Conservation (phyloP, 2,888 invertebrate species). For the Rhabditophanes sp. region DNA sequence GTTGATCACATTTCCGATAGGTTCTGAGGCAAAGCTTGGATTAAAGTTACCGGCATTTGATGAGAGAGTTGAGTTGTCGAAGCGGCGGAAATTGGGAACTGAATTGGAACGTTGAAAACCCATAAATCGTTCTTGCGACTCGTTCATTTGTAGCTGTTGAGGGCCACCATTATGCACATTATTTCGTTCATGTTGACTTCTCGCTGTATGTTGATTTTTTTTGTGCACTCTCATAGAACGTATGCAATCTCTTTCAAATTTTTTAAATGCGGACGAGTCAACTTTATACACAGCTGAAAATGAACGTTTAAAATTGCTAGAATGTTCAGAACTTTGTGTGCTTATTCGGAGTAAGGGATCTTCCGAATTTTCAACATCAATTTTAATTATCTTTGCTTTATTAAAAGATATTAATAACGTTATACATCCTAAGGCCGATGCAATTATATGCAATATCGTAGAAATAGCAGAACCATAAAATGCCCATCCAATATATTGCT, state of each 20-base stretch:
- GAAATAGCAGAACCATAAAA: slow-evolving; percentile 31
- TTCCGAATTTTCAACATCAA: slow-evolving; percentile 14
- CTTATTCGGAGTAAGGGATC: neutral
- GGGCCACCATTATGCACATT: too few species aligned
- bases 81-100: too few species aligned
- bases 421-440: slow-evolving; percentile 32
- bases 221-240: too few species aligned
- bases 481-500: slow-evolving; percentile 42
- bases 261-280: slow-evolving; percentile 30
- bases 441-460: slow-evolving; percentile 22
- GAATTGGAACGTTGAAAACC: too few species aligned
- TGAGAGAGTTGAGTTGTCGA: too few species aligned
- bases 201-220: too few species aligned
- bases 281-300: slow-evolving; percentile 25
- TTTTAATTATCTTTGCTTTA: slow-evolving; percentile 32
- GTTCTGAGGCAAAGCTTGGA: too few species aligned
- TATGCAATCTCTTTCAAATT: slow-evolving; percentile 33
- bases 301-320: slow-evolving; percentile 18
- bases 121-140: too few species aligned
- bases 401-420: slow-evolving; percentile 24
- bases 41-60: too few species aligned
- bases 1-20: too few species aligned
- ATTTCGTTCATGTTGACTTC: too few species aligned
- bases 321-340: slow-evolving; percentile 4
- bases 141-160: too few species aligned